Conservation (phyloP, 2,797 vertebrate species). For the Ctenopoma multispine region DNA sequence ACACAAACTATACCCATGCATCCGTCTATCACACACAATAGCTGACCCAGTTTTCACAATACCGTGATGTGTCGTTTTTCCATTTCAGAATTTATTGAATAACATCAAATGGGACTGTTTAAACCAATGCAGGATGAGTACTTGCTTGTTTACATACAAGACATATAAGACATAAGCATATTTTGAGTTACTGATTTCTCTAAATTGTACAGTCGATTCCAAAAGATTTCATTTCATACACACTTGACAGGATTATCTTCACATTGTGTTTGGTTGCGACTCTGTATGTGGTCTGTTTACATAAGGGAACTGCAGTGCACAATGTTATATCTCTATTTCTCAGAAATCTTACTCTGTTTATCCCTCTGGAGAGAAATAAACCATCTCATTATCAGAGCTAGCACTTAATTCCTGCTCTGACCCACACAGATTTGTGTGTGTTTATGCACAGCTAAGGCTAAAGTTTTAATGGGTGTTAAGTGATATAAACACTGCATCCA, state of each 20-base stretch:
- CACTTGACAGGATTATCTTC: conserved; percentile 11
- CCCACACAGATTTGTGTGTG: conserved; percentile 23
- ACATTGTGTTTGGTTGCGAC: conserved; percentile 18
- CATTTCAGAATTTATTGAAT: conserved; percentile 4
- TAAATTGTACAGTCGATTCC: neutral
- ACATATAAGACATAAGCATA: neutral
- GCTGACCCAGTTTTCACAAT: conserved; percentile 13
- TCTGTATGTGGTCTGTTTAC: conserved; percentile 25
- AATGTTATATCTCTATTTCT: conserved; percentile 28
- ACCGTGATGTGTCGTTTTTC: conserved; percentile 10
- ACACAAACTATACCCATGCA: neutral
- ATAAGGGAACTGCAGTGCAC: neutral
- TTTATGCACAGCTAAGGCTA: conserved; percentile 24
- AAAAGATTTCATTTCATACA: conserved; percentile 3
- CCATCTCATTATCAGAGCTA: conserved; percentile 41
- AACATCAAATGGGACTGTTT: neutral
- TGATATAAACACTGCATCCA: conserved; percentile 31
- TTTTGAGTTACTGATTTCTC: neutral
- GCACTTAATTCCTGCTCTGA: conserved; percentile 10
- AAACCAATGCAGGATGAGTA: neutral
- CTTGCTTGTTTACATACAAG: neutral
- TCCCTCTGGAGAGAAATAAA: conserved; percentile 42
- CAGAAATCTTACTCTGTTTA: conserved; percentile 26
- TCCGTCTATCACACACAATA: neutral
- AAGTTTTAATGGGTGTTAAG: conserved; percentile 43